Conservation (phyloP, 2,797 vertebrate genomes). For the Knipowitschia caucasica region DNA sequence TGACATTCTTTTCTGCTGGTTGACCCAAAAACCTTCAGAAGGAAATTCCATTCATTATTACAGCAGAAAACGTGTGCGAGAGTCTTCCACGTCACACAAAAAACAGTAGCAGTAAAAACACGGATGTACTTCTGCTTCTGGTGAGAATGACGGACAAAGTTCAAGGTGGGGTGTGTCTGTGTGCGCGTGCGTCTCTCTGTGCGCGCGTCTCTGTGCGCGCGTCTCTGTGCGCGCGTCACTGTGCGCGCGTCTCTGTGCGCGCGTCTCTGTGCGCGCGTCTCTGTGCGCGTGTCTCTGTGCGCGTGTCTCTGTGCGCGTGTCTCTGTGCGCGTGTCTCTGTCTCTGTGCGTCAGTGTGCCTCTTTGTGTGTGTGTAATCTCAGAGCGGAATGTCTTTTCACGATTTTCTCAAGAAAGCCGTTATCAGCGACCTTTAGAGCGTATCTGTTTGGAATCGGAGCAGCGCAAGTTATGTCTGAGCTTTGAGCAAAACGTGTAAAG, state of each 20-base stretch:
- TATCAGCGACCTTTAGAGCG: background rate
- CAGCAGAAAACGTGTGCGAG: background rate
- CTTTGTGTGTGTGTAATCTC: background rate
- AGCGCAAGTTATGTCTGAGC: slow-evolving; percentile 30
- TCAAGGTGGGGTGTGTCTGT: background rate
- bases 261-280: no score
- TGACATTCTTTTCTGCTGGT: background rate
- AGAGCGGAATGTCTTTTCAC: slow-evolving; percentile 17
- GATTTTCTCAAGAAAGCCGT: slow-evolving; percentile 12
- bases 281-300: no score
- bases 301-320: no score
- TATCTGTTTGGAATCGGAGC: slow-evolving; percentile 31
- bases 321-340: no score
- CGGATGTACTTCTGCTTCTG: background rate
- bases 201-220: no score
- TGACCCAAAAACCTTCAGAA: background rate
- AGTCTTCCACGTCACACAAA: background rate
- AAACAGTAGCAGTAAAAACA: background rate
- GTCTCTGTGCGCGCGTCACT: no score
- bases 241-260: no score
- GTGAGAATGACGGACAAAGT: background rate
- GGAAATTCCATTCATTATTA: slow-evolving; percentile 9
- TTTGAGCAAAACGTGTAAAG: slow-evolving; percentile 14
- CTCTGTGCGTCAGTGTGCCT: no score
- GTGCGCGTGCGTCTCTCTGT: no score